These are phyloP conservation scores for Cyrtorhinus lividipennis DNA, from an alignment of 1,140 invertebrate genomes.

Conservation along the genomic window DNA sequence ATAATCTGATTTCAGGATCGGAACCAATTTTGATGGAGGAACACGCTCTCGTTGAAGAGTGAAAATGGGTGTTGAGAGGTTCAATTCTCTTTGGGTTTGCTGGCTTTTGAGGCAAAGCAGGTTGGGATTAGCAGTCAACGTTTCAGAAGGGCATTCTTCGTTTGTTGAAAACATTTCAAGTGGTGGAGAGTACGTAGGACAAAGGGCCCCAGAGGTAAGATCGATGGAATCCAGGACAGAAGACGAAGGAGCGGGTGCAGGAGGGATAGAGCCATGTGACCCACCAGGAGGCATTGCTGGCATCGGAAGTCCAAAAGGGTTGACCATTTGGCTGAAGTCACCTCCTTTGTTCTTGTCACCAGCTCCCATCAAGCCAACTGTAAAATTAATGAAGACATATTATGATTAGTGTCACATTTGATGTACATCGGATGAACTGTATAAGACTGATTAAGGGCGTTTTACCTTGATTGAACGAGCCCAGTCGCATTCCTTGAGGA, in stretches of 20 bases:
- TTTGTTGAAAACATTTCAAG: neutral
- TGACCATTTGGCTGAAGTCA: neutral
- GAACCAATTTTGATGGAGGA: neutral
- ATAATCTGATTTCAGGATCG: neutral
- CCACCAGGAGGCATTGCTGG: neutral
- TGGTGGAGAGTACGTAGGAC: neutral
- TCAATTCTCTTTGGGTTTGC: too few species aligned
- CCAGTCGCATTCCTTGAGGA: constrained; percentile 33
- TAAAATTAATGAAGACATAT: neutral
- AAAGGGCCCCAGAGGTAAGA: too few species aligned
- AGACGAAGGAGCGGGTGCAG: neutral
- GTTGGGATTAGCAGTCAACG: too few species aligned
- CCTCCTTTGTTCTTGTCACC: constrained; percentile 6
- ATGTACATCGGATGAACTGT: neutral
- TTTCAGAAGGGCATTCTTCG: too few species aligned
- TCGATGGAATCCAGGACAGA: too few species aligned
- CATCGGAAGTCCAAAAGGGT: constrained; percentile 4
- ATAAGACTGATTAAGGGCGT: neutral
- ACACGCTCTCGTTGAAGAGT: neutral
- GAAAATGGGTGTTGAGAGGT: too few species aligned
- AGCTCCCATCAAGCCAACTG: constrained; percentile 7
- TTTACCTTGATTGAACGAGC: constrained; percentile 22
- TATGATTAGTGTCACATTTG: neutral
- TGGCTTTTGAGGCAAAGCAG: too few species aligned
- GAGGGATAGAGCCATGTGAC: neutral